Evolutionary conservation across 1,140 invertebrate genomes (phyloP).

Genomic region (Rhynchophorus ferrugineus): DNA sequence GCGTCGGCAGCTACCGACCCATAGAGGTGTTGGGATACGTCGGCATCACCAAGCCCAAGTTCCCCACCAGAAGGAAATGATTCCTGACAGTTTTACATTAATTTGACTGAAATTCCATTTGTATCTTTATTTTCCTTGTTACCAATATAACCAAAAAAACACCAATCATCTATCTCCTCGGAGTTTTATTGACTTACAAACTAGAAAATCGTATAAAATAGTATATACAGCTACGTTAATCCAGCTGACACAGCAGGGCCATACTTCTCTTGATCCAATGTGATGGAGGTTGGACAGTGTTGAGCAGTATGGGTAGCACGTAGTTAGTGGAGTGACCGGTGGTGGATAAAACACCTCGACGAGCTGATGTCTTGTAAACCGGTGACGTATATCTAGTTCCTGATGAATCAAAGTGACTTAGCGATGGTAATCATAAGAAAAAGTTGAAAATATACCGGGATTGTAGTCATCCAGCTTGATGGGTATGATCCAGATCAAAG

Average conservation of each 20-base stretch:
- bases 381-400: slow-evolving; percentile 63
- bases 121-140: too few species aligned
- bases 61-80: slow-evolving; percentile 20
- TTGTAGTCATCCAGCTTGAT: slow-evolving; percentile 30
- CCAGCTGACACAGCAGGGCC: slow-evolving; percentile 69
- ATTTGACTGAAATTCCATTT: too few species aligned
- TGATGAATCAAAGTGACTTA: neutral
- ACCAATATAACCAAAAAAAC: too few species aligned
- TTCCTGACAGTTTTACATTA: too few species aligned
- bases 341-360: slow-evolving; percentile 74
- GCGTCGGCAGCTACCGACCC: slow-evolving; percentile 33
- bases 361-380: slow-evolving; percentile 80
- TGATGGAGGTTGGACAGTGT: slow-evolving; percentile 56
- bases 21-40: slow-evolving; percentile 42
- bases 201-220: too few species aligned
- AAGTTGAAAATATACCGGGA: slow-evolving; percentile 13
- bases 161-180: too few species aligned
- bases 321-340: slow-evolving; percentile 91
- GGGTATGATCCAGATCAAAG: slow-evolving; percentile 59
- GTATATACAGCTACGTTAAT: too few species aligned
- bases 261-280: slow-evolving; percentile 88
- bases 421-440: neutral
- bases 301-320: slow-evolving; percentile 69
- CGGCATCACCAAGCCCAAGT: slow-evolving; percentile 38
- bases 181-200: too few species aligned